Evolutionary conservation across 2,797 vertebrate genomes (phyloP), one percentile per base, ranked within the genome.

Genomic region (Alfaro cultratus): DNA sequence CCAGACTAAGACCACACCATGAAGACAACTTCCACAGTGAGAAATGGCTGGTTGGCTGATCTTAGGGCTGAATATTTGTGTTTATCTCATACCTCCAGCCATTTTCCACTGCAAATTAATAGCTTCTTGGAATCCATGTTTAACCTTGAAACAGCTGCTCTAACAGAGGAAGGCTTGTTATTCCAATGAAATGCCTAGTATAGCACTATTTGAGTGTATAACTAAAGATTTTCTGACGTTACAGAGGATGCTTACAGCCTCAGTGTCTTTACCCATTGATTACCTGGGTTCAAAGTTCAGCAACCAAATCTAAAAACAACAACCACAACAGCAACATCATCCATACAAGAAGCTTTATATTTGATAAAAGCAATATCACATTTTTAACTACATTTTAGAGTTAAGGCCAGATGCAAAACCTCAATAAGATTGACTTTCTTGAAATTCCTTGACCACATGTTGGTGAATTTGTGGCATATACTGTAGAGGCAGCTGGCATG

Each of bases 21-120:
- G 31, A 36, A 34, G 7, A 34, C 3, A 64, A 15, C 62, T 34
- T 64, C 15, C 34, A 64, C 9, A 6, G 6, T 31, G 34, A 64
- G 62, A 78, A 73, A 36, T 43, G 23, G 67, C 43, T 75, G 47
- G 23, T 74, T 70, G 34, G 31, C 45, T 55, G 60, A 55, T 73
- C 64, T 71, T 75, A 74, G 68, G 60, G 11, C 36, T 51, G 2
- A 21, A 5, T 67, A 46, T 46, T 75, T 75, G 16, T 70, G 41
- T 49, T 80, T 6, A 15, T 83, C 36, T 34, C 11, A 39, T 31
- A 84, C 76, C 53, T 75, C 64, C 70, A 75, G 88, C 87, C 31
- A 81, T 82, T 91, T 92, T 87, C 80, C 88, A 83, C 13, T 49
- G 29, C 12, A 62, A 77, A 31, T 82, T 34, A 57, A 45, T 31